Evolutionary conservation across 2,797 vertebrate species (phyloP).

Genomic region (Aulostomus chinensis): DNA sequence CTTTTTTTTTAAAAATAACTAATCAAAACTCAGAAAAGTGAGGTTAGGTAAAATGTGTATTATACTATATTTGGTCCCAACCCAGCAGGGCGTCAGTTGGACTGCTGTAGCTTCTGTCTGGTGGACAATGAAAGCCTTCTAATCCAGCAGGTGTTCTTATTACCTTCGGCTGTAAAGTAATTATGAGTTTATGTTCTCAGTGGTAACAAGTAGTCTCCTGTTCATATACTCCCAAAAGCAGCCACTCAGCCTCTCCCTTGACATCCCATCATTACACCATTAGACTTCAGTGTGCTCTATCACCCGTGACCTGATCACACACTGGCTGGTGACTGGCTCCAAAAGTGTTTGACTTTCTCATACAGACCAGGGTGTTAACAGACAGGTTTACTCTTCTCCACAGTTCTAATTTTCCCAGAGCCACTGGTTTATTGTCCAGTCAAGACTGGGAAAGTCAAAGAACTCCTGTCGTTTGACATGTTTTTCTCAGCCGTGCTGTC

Average conservation of each 20-base stretch:
- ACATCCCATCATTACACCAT: conserved; percentile 55
- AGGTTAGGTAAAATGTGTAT: no score
- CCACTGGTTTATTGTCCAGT: neutral
- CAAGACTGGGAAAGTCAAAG: neutral
- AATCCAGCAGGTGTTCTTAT: conserved; percentile 21
- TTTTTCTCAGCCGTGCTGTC: no score
- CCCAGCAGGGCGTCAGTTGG: no score
- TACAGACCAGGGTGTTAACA: conserved; percentile 13
- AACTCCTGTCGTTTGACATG: neutral
- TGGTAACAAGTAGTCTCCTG: conserved; percentile 51
- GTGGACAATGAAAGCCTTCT: conserved; percentile 2
- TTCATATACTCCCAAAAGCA: conserved; percentile 37
- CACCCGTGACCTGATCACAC: conserved; percentile 72
- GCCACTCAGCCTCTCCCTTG: conserved; percentile 23
- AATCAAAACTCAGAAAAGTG: no score
- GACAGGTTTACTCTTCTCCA: neutral
- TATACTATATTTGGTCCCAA: no score
- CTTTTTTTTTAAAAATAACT: no score
- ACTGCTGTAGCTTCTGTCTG: no score
- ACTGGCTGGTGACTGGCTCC: conserved; percentile 8
- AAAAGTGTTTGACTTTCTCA: conserved; percentile 62
- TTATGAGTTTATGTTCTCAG: conserved; percentile 63
- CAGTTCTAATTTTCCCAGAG: conserved; percentile 14
- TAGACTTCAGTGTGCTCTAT: conserved; percentile 50
- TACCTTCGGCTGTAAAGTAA: conserved; percentile 50